Conservation (phyloP, 2,888 invertebrate species). For the Drosophila cognata region DNA sequence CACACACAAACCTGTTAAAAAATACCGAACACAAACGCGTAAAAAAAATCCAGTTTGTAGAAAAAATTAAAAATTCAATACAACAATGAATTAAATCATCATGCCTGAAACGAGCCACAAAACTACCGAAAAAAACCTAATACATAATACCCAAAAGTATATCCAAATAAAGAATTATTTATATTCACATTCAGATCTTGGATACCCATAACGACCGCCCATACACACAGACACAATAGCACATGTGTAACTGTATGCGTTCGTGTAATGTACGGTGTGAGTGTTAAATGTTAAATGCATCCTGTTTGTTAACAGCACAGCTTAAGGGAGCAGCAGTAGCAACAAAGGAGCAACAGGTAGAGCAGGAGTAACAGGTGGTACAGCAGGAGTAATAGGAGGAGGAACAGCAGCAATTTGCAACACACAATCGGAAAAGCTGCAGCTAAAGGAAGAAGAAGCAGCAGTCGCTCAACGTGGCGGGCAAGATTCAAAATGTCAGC, state of each 20-base stretch:
- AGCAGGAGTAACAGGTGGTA: background rate
- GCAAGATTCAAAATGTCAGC: slow-evolving; percentile 4
- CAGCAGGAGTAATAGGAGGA: background rate
- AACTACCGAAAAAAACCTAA: background rate
- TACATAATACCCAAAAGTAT: background rate
- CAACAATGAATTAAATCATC: background rate
- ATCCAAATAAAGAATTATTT: background rate
- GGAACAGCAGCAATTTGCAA: background rate
- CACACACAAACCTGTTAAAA: slow-evolving; percentile 8
- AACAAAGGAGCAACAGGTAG: background rate
- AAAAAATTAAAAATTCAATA: slow-evolving; percentile 1
- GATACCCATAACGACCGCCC: background rate
- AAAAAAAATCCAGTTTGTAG: slow-evolving; percentile 16
- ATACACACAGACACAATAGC: background rate
- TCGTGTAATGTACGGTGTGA: background rate
- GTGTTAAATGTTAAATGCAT: background rate
- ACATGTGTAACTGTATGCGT: background rate
- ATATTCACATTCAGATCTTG: slow-evolving; percentile 27
- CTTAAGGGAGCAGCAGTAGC: background rate
- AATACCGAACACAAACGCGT: background rate
- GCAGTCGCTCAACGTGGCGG: slow-evolving; percentile 5
- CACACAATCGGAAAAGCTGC: too few species aligned
- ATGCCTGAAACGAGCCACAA: background rate
- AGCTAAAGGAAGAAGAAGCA: background rate
- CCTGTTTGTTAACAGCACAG: background rate